phyloP scores from a whole-genome alignment of 2,797 vertebrate genomes.

The Crax fasciolata region DNA sequence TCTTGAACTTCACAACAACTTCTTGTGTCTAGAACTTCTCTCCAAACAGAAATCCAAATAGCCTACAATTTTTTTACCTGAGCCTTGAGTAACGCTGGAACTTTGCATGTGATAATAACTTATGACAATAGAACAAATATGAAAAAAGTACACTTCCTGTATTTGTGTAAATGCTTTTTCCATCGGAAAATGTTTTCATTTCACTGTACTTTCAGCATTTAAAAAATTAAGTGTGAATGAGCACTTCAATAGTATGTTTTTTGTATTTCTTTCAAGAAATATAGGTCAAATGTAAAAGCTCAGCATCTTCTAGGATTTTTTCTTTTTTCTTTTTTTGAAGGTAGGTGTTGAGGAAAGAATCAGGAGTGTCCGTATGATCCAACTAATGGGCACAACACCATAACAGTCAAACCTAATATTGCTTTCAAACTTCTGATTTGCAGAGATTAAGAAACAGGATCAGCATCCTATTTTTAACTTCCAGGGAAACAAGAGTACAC shows the following conservation, averaged over 20 bases:
- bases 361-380: neutral
- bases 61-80: neutral
- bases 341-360: neutral
- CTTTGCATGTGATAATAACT: neutral
- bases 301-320: neutral
- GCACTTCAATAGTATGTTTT: neutral
- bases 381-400: neutral
- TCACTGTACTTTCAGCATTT: neutral
- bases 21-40: neutral
- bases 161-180: neutral
- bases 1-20: neutral
- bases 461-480: neutral
- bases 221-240: neutral
- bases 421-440: neutral
- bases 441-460: neutral
- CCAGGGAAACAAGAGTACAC: neutral
- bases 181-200: neutral
- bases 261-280: neutral
- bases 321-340: neutral
- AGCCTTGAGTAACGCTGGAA: neutral
- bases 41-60: conserved; percentile 2
- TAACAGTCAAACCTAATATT: neutral
- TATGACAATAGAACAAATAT: neutral
- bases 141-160: neutral
- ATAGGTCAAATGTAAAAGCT: neutral